Conservation (phyloP, 2,888 invertebrate species). For the Polymixis flavicincta region DNA sequence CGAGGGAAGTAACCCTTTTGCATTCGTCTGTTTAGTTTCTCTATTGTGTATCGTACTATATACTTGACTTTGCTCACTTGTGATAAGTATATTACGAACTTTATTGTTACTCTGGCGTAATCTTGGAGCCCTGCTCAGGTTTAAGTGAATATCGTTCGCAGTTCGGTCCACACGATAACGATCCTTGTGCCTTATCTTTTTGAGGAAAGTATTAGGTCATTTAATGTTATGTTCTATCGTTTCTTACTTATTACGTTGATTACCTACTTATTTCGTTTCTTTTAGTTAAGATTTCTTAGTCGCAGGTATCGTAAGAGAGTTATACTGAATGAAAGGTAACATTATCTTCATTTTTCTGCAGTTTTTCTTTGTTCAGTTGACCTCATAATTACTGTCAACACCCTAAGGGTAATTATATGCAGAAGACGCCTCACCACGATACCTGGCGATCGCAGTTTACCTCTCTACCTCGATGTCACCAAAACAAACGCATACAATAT, state of each 20-base stretch:
- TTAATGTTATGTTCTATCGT: background rate
- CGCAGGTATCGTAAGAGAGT: no score
- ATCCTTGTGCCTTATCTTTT: slow-evolving; percentile 5
- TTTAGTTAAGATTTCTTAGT: no score
- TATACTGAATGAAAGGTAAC: no score
- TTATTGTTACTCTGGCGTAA: slow-evolving; percentile 30
- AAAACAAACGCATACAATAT: no score
- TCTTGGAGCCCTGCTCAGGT: slow-evolving; percentile 10
- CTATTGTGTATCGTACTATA: slow-evolving; percentile 11
- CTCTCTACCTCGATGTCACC: no score
- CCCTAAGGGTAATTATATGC: no score
- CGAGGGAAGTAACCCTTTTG: slow-evolving; percentile 12
- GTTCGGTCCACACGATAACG: background rate
- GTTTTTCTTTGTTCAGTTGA: no score
- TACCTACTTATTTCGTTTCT: background rate
- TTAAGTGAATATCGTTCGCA: slow-evolving; percentile 33
- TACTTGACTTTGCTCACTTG: slow-evolving; percentile 38
- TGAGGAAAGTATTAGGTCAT: background rate
- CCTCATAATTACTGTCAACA: no score
- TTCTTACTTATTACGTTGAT: background rate
- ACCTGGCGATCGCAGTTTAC: no score
- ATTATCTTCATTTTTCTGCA: no score
- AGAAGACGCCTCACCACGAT: no score
- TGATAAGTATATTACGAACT: slow-evolving; percentile 41
- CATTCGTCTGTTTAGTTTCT: background rate